Conservation (phyloP, 2,888 invertebrate genomes). For the Corythucha ciliata region DNA sequence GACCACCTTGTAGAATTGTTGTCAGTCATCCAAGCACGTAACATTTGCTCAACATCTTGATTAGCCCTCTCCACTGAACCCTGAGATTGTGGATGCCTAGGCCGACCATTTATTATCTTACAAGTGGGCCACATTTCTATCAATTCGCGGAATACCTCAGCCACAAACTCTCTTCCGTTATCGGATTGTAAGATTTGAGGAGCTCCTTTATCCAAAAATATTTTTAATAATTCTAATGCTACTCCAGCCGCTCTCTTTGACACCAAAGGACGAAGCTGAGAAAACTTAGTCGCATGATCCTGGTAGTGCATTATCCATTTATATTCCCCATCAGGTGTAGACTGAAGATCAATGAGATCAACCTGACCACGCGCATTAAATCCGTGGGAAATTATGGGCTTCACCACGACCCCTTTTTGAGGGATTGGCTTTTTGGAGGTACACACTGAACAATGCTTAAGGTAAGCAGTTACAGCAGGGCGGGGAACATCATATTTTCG, state of each 20-base stretch:
- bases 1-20: constrained; percentile 1
- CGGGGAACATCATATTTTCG: no score
- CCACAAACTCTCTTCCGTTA: constrained; percentile 36
- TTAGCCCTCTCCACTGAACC: constrained; percentile 1
- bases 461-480: no score
- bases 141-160: constrained; percentile 34
- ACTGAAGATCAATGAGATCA: constrained; percentile 38
- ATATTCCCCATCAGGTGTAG: constrained; percentile 37
- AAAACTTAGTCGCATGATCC: constrained; percentile 40
- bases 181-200: constrained; percentile 29
- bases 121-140: constrained; percentile 3
- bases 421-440: neutral
- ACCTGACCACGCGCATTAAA: constrained; percentile 38
- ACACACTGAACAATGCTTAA: no score
- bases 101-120: constrained; percentile 41
- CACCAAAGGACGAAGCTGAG: constrained; percentile 37
- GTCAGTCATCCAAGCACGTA: constrained; percentile 2
- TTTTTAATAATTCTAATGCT: constrained; percentile 33
- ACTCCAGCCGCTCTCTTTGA: constrained; percentile 37
- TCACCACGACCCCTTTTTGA: constrained; percentile 10
- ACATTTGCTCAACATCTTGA: constrained; percentile 1
- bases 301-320: constrained; percentile 39
- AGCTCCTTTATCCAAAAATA: constrained; percentile 29
- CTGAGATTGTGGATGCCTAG: constrained; percentile 20
- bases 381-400: constrained; percentile 35